Evolutionary conservation across 2,797 vertebrate species (phyloP).

Genomic region (Acipenser oxyrinchus): DNA sequence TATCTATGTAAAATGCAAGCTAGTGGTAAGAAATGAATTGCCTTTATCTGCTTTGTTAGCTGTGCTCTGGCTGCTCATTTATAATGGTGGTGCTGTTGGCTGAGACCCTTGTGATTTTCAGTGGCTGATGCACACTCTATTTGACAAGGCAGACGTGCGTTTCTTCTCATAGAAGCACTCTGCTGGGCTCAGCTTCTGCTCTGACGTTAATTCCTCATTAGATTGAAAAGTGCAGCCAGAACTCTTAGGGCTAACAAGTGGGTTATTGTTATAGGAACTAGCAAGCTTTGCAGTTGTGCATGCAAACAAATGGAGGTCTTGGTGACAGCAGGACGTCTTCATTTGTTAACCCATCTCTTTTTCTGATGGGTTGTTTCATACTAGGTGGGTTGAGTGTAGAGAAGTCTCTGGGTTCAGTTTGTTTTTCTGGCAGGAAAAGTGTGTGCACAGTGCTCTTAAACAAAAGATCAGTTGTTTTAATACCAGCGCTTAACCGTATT

Average conservation of each 20-base stretch:
- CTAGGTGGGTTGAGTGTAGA: too few relatives aligned
- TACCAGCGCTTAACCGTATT: too few relatives aligned
- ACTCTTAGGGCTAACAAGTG: conserved; percentile 39
- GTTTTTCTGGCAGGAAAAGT: too few relatives aligned
- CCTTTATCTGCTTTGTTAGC: neutral
- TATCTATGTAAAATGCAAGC: too few relatives aligned
- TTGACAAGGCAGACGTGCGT: conserved; percentile 39
- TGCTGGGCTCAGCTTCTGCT: conserved; percentile 26
- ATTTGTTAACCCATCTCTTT: too few relatives aligned
- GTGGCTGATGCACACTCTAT: conserved; percentile 27
- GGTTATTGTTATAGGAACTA: conserved; percentile 34
- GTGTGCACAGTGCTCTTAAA: too few relatives aligned
- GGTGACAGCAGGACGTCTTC: conserved; percentile 23
- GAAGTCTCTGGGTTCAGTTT: too few relatives aligned
- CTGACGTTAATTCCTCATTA: conserved; percentile 70
- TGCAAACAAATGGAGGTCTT: conserved; percentile 20
- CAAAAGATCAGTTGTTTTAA: too few relatives aligned
- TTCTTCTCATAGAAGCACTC: conserved; percentile 43
- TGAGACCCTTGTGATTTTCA: conserved; percentile 29
- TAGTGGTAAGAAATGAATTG: neutral
- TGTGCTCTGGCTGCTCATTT: neutral
- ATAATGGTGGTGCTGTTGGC: conserved; percentile 25
- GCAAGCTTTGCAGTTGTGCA: conserved; percentile 22
- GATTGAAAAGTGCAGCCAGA: conserved; percentile 35
- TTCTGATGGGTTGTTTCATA: too few relatives aligned